Conservation (phyloP, 2,888 invertebrate genomes). For the Aleiodes testaceus region DNA sequence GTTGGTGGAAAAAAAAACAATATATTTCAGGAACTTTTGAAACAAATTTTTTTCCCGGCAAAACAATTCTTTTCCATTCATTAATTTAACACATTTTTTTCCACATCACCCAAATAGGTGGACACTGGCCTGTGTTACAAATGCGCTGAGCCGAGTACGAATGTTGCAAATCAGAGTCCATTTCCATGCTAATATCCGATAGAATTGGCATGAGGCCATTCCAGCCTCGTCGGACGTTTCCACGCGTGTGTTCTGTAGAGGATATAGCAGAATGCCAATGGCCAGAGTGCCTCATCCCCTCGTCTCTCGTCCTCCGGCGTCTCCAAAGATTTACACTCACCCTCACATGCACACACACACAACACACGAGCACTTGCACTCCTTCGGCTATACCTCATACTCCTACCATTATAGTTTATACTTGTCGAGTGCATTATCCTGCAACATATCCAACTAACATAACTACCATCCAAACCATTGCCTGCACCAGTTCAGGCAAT, state of each 20-base stretch:
- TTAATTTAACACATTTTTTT: too few species aligned
- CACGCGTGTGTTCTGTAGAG: conserved; percentile 16
- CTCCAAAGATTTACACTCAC: conserved; percentile 32
- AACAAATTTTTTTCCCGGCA: too few species aligned
- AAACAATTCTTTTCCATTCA: too few species aligned
- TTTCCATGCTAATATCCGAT: conserved; percentile 69
- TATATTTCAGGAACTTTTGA: too few species aligned
- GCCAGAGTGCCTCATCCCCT: neutral
- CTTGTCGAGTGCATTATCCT: conserved; percentile 51
- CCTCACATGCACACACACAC: conserved; percentile 27
- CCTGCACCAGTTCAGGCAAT: conserved; percentile 1
- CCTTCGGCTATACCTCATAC: conserved; percentile 22
- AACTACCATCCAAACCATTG: conserved; percentile 15
- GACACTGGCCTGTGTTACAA: too few species aligned
- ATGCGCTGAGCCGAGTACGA: conserved; percentile 37
- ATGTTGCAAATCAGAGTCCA: conserved; percentile 67
- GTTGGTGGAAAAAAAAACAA: too few species aligned
- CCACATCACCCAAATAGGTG: too few species aligned
- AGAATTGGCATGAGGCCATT: conserved; percentile 67
- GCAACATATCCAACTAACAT: conserved; percentile 43
- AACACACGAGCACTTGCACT: conserved; percentile 31
- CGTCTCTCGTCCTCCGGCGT: conserved; percentile 15
- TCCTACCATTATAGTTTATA: conserved; percentile 37
- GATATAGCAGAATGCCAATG: conserved; percentile 36
- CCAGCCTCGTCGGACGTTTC: conserved; percentile 13